Percentiles rank a stretch among this genome's conserved stretches.
These are phyloP conservation scores for Epinephelus malabaricus DNA, from an alignment of 2,797 vertebrate genomes.

Conservation along the genomic window DNA sequence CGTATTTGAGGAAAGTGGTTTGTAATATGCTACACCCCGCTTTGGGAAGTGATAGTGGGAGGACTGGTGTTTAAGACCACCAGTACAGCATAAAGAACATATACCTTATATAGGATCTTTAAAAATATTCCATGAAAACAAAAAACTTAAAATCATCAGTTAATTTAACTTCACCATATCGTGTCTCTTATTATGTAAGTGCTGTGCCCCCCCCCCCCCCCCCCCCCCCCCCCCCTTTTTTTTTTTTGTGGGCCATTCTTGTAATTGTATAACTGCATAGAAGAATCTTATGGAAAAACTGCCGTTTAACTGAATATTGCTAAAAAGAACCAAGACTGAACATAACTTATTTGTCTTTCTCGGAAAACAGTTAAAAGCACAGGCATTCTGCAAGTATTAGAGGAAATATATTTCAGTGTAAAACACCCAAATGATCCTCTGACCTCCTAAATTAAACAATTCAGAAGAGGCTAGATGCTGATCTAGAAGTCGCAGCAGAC, in stretches of 20 bases:
- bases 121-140: background rate
- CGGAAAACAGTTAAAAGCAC: background rate
- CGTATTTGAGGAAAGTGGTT: conserved; percentile 53
- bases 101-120: background rate
- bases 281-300: background rate
- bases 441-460: background rate
- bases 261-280: too few species aligned
- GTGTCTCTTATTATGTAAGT: too few species aligned
- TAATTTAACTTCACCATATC: too few species aligned
- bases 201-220: too few species aligned
- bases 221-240: too few species aligned
- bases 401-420: background rate
- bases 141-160: background rate
- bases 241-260: too few species aligned
- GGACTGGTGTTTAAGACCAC: conserved; percentile 22
- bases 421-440: background rate
- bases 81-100: background rate
- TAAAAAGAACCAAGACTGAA: background rate
- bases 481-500: background rate
- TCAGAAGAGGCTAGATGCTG: background rate
- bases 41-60: conserved; percentile 29
- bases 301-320: background rate
- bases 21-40: conserved; percentile 3
- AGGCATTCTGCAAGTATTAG: background rate
- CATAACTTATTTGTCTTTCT: background rate